phyloP scores from a whole-genome alignment of 2,888 invertebrate species.

The Ophraella communa region DNA sequence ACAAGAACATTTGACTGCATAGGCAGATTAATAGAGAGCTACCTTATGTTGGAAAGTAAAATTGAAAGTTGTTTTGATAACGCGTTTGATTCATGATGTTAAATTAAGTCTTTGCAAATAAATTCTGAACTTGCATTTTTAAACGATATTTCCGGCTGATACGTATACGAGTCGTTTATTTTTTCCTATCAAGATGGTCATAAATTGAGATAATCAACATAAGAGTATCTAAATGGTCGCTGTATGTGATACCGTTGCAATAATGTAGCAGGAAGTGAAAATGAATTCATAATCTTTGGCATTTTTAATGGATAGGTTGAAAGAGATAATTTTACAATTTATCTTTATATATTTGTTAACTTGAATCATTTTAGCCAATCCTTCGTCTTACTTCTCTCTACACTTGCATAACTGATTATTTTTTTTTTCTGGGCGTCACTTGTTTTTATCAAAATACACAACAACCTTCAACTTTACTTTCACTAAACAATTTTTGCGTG shows the following conservation, averaged over 20 bases:
- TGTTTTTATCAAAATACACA: too few species aligned
- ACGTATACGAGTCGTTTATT: constrained; percentile 13
- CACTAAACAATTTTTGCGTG: too few species aligned
- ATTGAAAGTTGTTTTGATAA: constrained; percentile 6
- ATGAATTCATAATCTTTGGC: constrained; percentile 28
- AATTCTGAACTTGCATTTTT: not conserved
- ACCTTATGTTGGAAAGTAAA: not conserved
- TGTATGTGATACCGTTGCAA: constrained; percentile 24
- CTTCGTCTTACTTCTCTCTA: too few species aligned
- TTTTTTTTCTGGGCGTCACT: too few species aligned
- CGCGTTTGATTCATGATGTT: not conserved
- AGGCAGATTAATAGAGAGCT: not conserved
- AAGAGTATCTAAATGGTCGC: constrained; percentile 14
- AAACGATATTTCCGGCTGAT: constrained; percentile 12
- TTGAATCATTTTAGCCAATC: not conserved
- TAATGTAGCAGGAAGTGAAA: constrained; percentile 33
- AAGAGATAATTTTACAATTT: constrained; percentile 3
- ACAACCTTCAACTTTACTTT: too few species aligned
- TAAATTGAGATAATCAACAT: constrained; percentile 25
- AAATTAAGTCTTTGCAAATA: not conserved
- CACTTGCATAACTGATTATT: too few species aligned
- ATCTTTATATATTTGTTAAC: not conserved
- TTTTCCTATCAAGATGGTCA: constrained; percentile 22
- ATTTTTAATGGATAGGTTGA: constrained; percentile 31
- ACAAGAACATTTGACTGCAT: too few species aligned